Base-by-base conservation (phyloP, 2,888 invertebrate species). In the Linnaemya tessellans region DNA sequence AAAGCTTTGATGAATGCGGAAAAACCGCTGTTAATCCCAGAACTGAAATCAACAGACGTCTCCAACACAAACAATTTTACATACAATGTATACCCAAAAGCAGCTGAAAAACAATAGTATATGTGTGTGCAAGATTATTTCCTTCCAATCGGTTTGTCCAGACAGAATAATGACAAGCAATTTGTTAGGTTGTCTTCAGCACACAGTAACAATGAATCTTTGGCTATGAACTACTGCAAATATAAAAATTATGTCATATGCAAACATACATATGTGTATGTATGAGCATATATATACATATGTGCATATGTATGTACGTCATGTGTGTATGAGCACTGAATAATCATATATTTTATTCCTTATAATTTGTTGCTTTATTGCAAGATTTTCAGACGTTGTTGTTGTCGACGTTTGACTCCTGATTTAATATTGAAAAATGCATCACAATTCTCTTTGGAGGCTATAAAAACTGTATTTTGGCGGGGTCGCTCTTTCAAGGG, bases 71-170 rank as follows among this genome's bases (percentile, higher is more conserved):
- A 20, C 18, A 13, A 20, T 10, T 60, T 60, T 60, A 35, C 46
- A 35, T 49, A 11, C 56, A 35, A 5, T 43, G 8, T 46, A 51
- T 25, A 49, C 18, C 20, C 49, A 51, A 58, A 68, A 38, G 25
- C 38, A 8, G 56, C 41, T 54, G 15, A 38, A 41, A 35, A 78
- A 49, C 30, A n/a, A 49, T 58, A 67, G 20, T n/a, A 64, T 22
- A 13, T 38, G 49, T 81, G 30, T 73, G 30, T 60, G 35, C 62
- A 49, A 49, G 79, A 84, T 68, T 74, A 68, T 79, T 79, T 79
- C 83, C 79, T 83, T 79, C 68, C 83, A 71, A 64, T 71, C 30
- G 56, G 75, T 75, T 68, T 68, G 74, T 43, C 62, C 67, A 62
- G 70, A 65, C 56, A 58, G 62, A 70, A 62, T 62, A 46, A 80